Evolutionary conservation across 2,113 vertebrate genomes (phyloP), one percentile per base, ranked within the genome.

Genomic region (Elephas maximus): DNA sequence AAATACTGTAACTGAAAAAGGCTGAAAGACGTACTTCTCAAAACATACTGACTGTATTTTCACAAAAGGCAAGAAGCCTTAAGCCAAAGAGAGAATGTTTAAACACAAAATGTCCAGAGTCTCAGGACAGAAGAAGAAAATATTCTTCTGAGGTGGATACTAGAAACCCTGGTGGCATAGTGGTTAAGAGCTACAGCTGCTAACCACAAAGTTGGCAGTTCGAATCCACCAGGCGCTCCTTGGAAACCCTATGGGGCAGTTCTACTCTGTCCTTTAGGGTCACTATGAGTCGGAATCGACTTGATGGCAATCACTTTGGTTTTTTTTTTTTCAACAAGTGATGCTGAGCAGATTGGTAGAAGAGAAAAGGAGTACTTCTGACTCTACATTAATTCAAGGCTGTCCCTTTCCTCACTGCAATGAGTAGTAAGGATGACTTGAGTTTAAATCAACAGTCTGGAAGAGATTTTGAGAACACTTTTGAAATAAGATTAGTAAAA

Each of bases 401-500:
- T 53, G 23, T 83, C 95, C 26, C 53, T 62, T 90, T 92, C 37
- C 63, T 92, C n/a, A 48, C 53, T 93, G 6, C 23, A 94, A 90
- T 6, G 30, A 82, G 9, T 67, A 86, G 23, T 60, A 81, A 90
- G 12, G 95, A 79, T 53, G 57, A 82, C 8, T 0, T 53, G 28
- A 88, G 37, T 81, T 94, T 90, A 94, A 88, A 85, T 23, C 45
- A 90, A 93, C 20, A 96, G 63, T 69, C 45, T 60, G 23, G 6
- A 89, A 82, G 57, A 28, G 0, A 80, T 67, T 71, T 77, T 89
- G 28, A n/a, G 85, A 57, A 85, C 73, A 10, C 45, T 45, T 74
- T 7, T 89, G 45, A 93, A 93, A 85, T 51, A 87, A 97, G 95
- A 85, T 78, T 81, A 82, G 63, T 88, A 88, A 93, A 97, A 97